Percentiles rank a stretch among this genome's conserved stretches.
These are phyloP conservation scores for Hemitrygon akajei DNA, from an alignment of 2,797 vertebrate genomes.

Conservation along the genomic window DNA sequence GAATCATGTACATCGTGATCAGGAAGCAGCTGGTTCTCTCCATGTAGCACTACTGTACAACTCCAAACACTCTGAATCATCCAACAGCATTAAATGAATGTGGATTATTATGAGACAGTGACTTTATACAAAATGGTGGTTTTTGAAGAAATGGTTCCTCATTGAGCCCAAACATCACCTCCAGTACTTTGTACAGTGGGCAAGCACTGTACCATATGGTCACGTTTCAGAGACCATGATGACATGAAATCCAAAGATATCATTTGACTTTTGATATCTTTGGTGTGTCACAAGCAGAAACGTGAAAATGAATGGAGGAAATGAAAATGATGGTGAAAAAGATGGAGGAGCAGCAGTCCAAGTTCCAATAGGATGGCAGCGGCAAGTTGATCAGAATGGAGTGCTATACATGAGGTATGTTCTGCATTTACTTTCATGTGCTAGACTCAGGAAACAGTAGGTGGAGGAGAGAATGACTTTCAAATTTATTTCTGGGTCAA, in stretches of 20 bases:
- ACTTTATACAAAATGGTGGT: slow-evolving; percentile 67
- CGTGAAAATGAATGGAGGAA: slow-evolving; percentile 98
- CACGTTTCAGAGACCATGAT: slow-evolving; percentile 75
- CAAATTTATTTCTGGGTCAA: background rate
- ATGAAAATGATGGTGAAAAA: slow-evolving; percentile 81
- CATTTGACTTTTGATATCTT: slow-evolving; percentile 83
- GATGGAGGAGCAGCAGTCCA: slow-evolving; percentile 75
- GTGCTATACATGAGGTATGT: slow-evolving; percentile 86
- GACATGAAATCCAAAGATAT: slow-evolving; percentile 68
- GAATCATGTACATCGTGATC: slow-evolving; percentile 60
- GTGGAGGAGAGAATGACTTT: background rate
- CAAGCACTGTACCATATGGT: slow-evolving; percentile 61
- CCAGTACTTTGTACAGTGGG: slow-evolving; percentile 58
- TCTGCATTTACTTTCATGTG: background rate
- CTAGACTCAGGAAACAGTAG: background rate
- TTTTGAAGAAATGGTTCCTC: slow-evolving; percentile 73
- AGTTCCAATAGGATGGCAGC: slow-evolving; percentile 96
- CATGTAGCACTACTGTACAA: slow-evolving; percentile 55
- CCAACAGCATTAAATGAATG: slow-evolving; percentile 53
- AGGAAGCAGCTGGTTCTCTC: slow-evolving; percentile 58
- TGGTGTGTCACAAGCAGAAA: slow-evolving; percentile 75
- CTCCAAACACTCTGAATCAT: slow-evolving; percentile 55
- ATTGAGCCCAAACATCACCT: slow-evolving; percentile 65
- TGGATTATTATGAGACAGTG: slow-evolving; percentile 72
- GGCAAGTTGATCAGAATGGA: slow-evolving; percentile 73